Base-by-base conservation (phyloP, 2,113 vertebrate genomes). In the Carlito syrichta region DNA sequence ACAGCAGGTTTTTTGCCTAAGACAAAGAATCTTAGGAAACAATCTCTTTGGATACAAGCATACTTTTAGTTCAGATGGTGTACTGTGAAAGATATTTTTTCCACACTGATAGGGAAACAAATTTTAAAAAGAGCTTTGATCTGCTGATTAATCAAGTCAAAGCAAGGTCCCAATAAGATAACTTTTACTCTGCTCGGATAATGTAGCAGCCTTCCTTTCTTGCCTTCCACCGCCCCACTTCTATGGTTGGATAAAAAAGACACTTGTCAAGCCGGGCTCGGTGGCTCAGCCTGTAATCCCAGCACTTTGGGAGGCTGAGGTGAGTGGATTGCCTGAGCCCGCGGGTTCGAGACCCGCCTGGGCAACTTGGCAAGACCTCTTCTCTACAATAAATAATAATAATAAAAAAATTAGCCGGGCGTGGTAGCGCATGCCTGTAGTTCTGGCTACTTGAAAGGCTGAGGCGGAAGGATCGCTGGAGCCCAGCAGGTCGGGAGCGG, bases 1-100 rank as follows among this genome's bases (percentile, higher is more conserved):
- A 22, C 13, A 84, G 54, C 38, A 87, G 45, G 85, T 35, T 85
- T 87, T 68, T 63, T 76, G 23, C 32, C 23, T 32, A 90, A 93
- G 50, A 58, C 45, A 94, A 95, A 93, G 32, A 86, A 66, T 96
- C 76, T 87, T 93, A 50, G 43, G n/a, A 94, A 94, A 73, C 17
- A 79, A 68, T 38, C 20, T 82, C 86, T 74, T 38, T 71, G 58
- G 83, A 78, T 19, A 73, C 45, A 91, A 48, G 38, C 3, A 77
- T 62, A 60, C 38, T 89, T 89, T 58, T 89, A 86, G 90, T 84
- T 95, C 60, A 94, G 27, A 60, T 25, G 85, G 25, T 77, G 9
- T 38, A 32, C 32, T 82, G 2, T 63, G 54, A 78, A 93, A 91
- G 35, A 40, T 68, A 40, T 68, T 58, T 54, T 68, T 62, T 81